These are phyloP conservation scores for Regulus satrapa DNA, from an alignment of 2,113 vertebrate species.

Conservation along the genomic window DNA sequence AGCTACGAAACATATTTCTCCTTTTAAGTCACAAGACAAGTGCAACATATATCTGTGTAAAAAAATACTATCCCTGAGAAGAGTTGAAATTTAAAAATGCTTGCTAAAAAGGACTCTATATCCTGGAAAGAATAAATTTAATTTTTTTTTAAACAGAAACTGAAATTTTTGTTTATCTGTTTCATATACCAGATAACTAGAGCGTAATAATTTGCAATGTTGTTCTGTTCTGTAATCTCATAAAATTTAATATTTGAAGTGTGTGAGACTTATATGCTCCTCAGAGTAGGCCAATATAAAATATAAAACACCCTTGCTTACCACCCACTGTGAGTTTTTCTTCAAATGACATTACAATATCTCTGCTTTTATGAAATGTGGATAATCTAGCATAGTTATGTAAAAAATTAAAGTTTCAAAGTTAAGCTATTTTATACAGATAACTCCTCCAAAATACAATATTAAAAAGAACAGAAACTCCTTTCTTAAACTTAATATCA, in stretches of 20 bases:
- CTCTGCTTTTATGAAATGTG: not conserved
- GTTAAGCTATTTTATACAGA: not conserved
- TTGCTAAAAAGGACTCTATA: not conserved
- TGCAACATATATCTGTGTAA: not conserved
- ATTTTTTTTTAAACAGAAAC: not conserved
- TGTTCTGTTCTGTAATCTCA: not conserved
- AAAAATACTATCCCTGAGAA: not conserved
- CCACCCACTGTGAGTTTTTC: not conserved
- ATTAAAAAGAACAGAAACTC: not conserved
- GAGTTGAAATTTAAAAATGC: not conserved
- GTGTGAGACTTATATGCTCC: not conserved
- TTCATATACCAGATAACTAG: not conserved
- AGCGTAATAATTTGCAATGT: not conserved
- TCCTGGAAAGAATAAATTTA: not conserved
- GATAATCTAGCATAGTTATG: not conserved
- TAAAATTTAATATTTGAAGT: not conserved
- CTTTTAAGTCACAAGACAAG: not conserved
- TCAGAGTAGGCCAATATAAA: not conserved
- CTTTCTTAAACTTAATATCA: not conserved
- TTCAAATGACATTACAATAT: not conserved
- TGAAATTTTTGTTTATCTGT: not conserved
- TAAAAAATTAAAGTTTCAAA: not conserved
- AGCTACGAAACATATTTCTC: not conserved
- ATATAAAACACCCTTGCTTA: not conserved
- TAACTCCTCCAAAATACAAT: not conserved